phyloP scores from a whole-genome alignment of 2,797 vertebrate genomes.

The Melanotaenia parkinsoni region DNA sequence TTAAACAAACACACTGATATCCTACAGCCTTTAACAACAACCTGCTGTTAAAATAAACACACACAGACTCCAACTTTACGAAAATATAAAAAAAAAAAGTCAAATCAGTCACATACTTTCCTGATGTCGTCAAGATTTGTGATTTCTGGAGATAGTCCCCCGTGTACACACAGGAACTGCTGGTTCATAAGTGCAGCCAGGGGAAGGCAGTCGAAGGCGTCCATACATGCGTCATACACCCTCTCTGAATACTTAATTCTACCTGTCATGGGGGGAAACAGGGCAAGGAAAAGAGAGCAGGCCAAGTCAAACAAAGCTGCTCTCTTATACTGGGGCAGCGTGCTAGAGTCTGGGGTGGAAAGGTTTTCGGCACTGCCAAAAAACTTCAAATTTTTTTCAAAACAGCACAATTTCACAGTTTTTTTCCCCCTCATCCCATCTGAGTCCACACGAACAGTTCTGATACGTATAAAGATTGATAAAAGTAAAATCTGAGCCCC shows the following conservation, averaged over 20 bases:
- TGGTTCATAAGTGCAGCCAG: conserved; percentile 99
- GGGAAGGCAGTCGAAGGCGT: conserved; percentile 99
- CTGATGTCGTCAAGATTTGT: conserved; percentile 99
- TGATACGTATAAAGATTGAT: conserved; percentile 79
- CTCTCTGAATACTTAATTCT: conserved; percentile 99
- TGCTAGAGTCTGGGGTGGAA: conserved; percentile 46
- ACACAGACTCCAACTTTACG: conserved; percentile 21
- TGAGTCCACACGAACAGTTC: conserved; percentile 67
- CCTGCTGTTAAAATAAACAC: conserved; percentile 25
- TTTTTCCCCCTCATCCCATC: background rate
- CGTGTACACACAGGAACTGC: conserved; percentile 98
- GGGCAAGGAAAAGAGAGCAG: conserved; percentile 43
- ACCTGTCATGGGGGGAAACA: conserved; percentile 85
- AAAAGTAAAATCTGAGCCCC: conserved; percentile 28
- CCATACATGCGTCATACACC: conserved; percentile 98
- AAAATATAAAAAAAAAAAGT: conserved; percentile 37
- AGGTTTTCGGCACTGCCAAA: conserved; percentile 50
- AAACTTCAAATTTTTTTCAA: conserved; percentile 54
- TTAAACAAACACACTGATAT: conserved; percentile 24
- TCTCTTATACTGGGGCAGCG: conserved; percentile 58
- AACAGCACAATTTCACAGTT: conserved; percentile 51
- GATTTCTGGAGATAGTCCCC: conserved; percentile 98
- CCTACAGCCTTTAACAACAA: conserved; percentile 25
- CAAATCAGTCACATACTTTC: conserved; percentile 90
- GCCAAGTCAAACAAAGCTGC: conserved; percentile 71